Base-by-base conservation (phyloP, 2,797 vertebrate species). In the Phaenicophaeus curvirostris region DNA sequence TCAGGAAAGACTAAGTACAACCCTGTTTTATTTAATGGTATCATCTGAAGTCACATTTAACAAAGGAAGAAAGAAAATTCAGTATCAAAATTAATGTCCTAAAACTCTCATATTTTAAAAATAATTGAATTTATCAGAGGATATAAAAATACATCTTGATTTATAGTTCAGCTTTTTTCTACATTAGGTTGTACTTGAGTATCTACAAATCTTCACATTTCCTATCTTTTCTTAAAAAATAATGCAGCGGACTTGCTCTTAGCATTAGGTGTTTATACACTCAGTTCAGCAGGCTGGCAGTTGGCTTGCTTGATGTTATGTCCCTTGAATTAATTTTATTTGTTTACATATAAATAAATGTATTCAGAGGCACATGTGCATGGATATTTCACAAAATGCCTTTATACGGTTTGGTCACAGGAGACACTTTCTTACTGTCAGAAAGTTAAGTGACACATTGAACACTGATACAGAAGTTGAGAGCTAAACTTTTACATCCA, bases 151-250 rank as follows among this genome's bases (percentile, higher is more conserved):
- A 39, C n/a, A n/a, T n/a, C n/a, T n/a, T n/a, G n/a, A n/a, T n/a
- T n/a, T 17, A n/a, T n/a, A n/a, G 15, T 13, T 62, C 42, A 6
- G 6, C 4, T 48, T 90, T 48, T 78, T 69, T 76, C 33, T 74
- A 0, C 12, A 6, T 46, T 2, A 46, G 27, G 9, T 2, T 55
- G 3, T 54, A 37, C 11, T 2, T 15, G 44, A 89, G 13, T 31
- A 1, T 85, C 23, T 31, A 48, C 65, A 78, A 79, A n/a, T 8
- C 12, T 67, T 76, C 50, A 8, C 15, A 11, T 85, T 85, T 82
- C 11, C 25, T 21, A 33, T 41, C 9, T 89, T 82, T 28, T 81
- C 39, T 50, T 58, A 16, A 46, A 20, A 61, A 53, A 28, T 15
- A 63, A 16, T 18, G 46, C 25, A 16, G 12, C 87, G 84, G 85